Base-by-base conservation (phyloP, 2,888 invertebrate genomes). In the Elgonia sp. region DNA sequence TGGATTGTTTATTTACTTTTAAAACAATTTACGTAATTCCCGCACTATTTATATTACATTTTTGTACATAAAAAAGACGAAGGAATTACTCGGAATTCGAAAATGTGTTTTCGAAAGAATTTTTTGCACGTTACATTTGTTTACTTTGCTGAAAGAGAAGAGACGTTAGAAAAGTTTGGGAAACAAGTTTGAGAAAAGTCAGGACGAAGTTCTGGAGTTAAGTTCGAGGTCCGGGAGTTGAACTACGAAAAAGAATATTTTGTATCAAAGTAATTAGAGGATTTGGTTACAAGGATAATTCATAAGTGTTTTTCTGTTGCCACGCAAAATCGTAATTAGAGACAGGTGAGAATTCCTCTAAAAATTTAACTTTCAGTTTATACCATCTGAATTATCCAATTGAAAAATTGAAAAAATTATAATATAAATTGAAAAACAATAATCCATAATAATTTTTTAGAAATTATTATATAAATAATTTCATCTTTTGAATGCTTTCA, bases 101-200 rank as follows among this genome's bases (percentile, higher is more conserved):
- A 50, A 80, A 85, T 79, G 79, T 73, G 40, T 73, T 85, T 80
- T 67, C 46, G 40, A 60, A 80, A 79, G 80, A 60, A 79, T 80
- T 85, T 85, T 86, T 81, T 63, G 76, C 42, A 40, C 55, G 29
- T 21, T 57, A 14, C 42, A 69, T 70, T 81, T 75, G 76, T 86
- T 86, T 81, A 69, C 70, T 57, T 62, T 42, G 37, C n/a, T 50
- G 70, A 82, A 77, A 70, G 69, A 29, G 57, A 81, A 63, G 79
- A 77, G 69, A 50, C 65, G 65, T 20, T 6, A 57, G 53, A 67
- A 82, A 86, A 85, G 76, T 81, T 86, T 76, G 10, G 60, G 57
- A 46, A 70, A 73, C 70, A 81, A 86, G 76, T 82, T 86, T 76
- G 63, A 42, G 57, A 79, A 75, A 73, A 85, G 80, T 80, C 75